Conservation (phyloP, 92 coral and sea anemone species). For the Porites rus region DNA sequence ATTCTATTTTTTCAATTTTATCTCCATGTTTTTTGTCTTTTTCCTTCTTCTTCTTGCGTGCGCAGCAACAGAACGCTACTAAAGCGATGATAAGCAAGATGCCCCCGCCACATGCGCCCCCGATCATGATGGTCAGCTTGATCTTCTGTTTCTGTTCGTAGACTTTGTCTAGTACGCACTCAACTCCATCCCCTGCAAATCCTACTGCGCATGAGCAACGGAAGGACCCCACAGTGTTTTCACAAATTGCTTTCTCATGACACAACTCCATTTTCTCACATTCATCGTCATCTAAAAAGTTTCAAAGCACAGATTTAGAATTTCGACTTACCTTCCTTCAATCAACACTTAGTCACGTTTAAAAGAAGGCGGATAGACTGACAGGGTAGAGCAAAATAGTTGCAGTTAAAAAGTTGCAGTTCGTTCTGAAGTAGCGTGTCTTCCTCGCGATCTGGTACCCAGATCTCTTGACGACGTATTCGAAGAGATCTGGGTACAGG, state of each 20-base stretch:
- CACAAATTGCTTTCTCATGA: constrained; percentile 55
- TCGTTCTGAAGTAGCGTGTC: too few species aligned
- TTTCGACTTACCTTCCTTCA: background rate
- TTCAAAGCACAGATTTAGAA: background rate
- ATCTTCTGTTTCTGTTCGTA: constrained; percentile 46
- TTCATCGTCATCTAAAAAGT: constrained; percentile 55
- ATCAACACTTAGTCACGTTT: too few species aligned
- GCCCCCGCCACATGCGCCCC: constrained; percentile 45
- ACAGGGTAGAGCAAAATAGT: too few species aligned
- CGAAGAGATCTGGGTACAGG: too few species aligned
- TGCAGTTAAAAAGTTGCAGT: too few species aligned
- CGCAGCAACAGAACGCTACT: constrained; percentile 28
- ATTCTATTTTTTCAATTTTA: background rate
- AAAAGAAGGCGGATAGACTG: too few species aligned
- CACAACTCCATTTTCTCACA: constrained; percentile 36
- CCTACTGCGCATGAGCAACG: constrained; percentile 56
- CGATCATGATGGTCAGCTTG: constrained; percentile 25
- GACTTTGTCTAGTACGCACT: constrained; percentile 49
- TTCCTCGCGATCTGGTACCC: too few species aligned
- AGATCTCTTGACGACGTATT: too few species aligned
- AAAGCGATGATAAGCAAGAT: constrained; percentile 39
- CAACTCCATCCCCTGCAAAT: constrained; percentile 66
- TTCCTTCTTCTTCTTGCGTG: constrained; percentile 24
- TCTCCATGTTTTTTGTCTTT: background rate
- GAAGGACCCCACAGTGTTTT: constrained; percentile 57